These are phyloP conservation scores for Dermochelys coriacea DNA, from an alignment of 2,797 vertebrate genomes.

Conservation along the genomic window DNA sequence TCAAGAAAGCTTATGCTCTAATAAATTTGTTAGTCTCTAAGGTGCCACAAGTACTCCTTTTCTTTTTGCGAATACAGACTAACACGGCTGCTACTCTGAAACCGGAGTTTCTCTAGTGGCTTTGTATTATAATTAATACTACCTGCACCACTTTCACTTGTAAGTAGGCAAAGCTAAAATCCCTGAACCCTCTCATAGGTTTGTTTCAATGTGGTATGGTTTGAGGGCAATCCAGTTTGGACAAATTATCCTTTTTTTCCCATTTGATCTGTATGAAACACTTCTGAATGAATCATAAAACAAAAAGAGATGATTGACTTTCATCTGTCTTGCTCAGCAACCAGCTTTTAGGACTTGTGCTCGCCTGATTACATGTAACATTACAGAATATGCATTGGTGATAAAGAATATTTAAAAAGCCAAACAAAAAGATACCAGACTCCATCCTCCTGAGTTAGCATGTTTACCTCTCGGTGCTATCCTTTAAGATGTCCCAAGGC, in stretches of 20 bases:
- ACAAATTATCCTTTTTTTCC: background rate
- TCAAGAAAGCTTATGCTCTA: too few species aligned
- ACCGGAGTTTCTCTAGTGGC: too few species aligned
- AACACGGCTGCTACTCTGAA: too few species aligned
- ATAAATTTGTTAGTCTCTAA: too few species aligned
- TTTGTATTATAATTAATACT: background rate
- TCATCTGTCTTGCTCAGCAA: background rate
- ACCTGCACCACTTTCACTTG: background rate
- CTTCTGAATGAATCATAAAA: background rate
- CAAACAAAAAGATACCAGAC: background rate
- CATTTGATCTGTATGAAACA: background rate
- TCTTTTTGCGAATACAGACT: too few species aligned
- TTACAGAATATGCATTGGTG: background rate
- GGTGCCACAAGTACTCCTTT: too few species aligned
- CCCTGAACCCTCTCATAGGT: background rate
- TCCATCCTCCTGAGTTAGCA: background rate
- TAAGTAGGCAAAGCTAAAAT: constrained; percentile 35
- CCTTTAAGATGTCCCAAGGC: background rate
- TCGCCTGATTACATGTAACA: background rate
- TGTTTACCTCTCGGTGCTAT: background rate
- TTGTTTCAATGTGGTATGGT: constrained; percentile 35
- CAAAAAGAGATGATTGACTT: background rate
- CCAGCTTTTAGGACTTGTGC: background rate
- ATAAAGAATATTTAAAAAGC: background rate
- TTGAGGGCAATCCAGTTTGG: constrained; percentile 20